Percentiles rank a stretch among this genome's conserved stretches.
These are phyloP conservation scores for Leucophenga maculata DNA, from an alignment of 2,888 invertebrate species.

Conservation along the genomic window DNA sequence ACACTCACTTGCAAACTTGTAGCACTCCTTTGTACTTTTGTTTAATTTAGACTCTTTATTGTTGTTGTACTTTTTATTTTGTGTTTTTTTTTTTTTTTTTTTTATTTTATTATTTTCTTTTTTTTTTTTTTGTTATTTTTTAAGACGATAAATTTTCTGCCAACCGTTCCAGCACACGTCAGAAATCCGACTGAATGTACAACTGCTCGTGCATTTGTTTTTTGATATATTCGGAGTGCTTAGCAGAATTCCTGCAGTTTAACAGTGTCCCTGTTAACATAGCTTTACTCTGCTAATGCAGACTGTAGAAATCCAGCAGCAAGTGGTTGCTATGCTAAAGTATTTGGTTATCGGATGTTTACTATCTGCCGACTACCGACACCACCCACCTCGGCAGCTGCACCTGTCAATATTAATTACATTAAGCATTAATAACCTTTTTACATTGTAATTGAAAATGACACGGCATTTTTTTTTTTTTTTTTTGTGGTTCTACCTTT, in stretches of 20 bases:
- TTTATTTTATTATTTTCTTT: background rate
- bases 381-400: background rate
- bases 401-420: conserved; percentile 19
- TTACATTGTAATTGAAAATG: background rate
- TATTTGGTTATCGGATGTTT: background rate
- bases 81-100: background rate
- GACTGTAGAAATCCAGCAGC: conserved; percentile 53
- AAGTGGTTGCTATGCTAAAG: conserved; percentile 49
- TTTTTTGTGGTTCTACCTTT: background rate
- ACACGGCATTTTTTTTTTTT: background rate
- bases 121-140: conserved; percentile 2
- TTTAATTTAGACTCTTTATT: conserved; percentile 8
- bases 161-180: conserved; percentile 10
- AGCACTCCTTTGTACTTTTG: conserved; percentile 23
- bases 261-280: background rate
- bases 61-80: conserved; percentile 3
- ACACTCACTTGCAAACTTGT: conserved; percentile 25
- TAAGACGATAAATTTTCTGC: background rate
- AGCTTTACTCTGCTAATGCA: background rate
- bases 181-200: background rate
- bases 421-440: background rate
- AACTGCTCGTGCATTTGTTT: background rate
- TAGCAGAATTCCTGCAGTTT: background rate
- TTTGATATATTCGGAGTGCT: background rate
- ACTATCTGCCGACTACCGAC: background rate